These are phyloP conservation scores for Imbricaverruca yamaguchii DNA, from an alignment of 2,888 invertebrate species.

Conservation along the genomic window DNA sequence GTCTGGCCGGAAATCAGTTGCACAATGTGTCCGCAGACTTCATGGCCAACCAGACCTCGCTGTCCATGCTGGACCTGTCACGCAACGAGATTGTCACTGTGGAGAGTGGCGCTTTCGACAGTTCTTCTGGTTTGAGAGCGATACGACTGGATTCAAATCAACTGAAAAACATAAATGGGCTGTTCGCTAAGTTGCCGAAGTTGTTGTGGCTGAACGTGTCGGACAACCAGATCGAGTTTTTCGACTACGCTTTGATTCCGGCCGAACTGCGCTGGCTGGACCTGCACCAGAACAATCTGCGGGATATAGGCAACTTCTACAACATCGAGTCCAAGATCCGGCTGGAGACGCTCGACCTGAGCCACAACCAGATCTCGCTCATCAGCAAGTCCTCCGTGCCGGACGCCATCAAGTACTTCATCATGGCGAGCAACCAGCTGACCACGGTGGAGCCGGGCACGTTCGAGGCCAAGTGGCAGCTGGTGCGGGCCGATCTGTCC, in stretches of 20 bases:
- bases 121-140: conserved; percentile 70
- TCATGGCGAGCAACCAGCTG: conserved; percentile 49
- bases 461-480: conserved; percentile 77
- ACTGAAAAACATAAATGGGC: conserved; percentile 68
- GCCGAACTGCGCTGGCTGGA: conserved; percentile 77
- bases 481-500: conserved; percentile 83
- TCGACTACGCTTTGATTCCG: conserved; percentile 80
- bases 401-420: conserved; percentile 73
- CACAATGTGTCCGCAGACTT: conserved; percentile 44
- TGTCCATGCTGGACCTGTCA: conserved; percentile 74
- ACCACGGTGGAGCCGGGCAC: conserved; percentile 71
- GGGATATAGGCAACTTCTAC: conserved; percentile 55
- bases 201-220: conserved; percentile 84
- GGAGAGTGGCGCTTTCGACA: conserved; percentile 72
- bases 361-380: conserved; percentile 71
- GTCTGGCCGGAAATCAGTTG: conserved; percentile 42
- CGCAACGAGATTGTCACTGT: conserved; percentile 61
- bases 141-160: conserved; percentile 79
- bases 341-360: conserved; percentile 78
- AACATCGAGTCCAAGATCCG: conserved; percentile 52
- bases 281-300: conserved; percentile 76
- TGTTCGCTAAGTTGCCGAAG: conserved; percentile 74
- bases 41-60: conserved; percentile 30
- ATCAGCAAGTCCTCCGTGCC: conserved; percentile 60
- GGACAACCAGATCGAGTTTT: conserved; percentile 79